A percentile compares a stretch with the other conserved stretches of the same genome.
These are phyloP conservation scores for Onychostoma macrolepis DNA, from an alignment of 2,113 vertebrate genomes.

Conservation along the genomic window DNA sequence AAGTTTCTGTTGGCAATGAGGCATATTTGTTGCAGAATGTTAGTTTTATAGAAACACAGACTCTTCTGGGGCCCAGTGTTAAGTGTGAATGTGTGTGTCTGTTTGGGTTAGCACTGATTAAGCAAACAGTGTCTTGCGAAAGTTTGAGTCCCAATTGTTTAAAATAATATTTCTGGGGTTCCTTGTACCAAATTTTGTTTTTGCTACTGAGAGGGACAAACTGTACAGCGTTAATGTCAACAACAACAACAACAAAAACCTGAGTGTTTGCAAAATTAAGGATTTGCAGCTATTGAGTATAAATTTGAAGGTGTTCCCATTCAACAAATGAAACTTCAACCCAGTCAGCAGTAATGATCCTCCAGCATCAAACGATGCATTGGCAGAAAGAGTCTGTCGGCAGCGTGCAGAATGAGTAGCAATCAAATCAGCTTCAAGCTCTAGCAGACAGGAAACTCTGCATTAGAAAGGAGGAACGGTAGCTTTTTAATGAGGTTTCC, in stretches of 20 bases:
- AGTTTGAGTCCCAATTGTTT: background rate
- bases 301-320: background rate
- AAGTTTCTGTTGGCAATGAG: background rate
- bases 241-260: too few relatives aligned
- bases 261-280: background rate
- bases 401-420: background rate
- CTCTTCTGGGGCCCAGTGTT: background rate
- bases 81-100: conserved; percentile 8
- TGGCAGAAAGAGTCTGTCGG: background rate
- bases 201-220: conserved; percentile 3
- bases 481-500: conserved; percentile 18
- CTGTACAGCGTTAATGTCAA: background rate
- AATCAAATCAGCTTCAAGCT: background rate
- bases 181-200: conserved; percentile 9
- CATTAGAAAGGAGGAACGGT: background rate
- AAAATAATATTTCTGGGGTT: background rate
- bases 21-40: background rate
- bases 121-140: background rate
- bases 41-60: conserved; percentile 10
- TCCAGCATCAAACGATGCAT: background rate
- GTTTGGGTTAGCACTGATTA: background rate
- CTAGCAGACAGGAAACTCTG: background rate
- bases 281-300: background rate
- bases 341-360: background rate
- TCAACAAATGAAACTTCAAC: background rate